These are phyloP conservation scores for Chloroclysta siterata DNA, from an alignment of 2,888 invertebrate genomes.

Conservation along the genomic window DNA sequence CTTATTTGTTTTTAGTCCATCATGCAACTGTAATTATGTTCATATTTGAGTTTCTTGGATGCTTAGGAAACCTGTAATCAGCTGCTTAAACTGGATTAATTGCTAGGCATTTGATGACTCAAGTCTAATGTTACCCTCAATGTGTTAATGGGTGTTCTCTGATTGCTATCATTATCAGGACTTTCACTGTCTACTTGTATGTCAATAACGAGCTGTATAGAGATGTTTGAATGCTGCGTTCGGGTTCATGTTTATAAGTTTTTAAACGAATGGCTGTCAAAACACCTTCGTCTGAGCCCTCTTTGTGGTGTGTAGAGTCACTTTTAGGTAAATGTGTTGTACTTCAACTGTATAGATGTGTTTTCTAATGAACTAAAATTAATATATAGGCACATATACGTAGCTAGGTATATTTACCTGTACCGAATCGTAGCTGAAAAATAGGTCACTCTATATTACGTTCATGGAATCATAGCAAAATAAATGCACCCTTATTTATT, in stretches of 20 bases:
- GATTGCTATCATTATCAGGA: conserved; percentile 53
- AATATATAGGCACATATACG: too few relatives aligned
- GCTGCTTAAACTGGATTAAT: conserved; percentile 57
- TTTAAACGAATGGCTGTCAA: not conserved
- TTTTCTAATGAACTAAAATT: too few relatives aligned
- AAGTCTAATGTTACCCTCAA: conserved; percentile 54
- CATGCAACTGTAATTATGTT: conserved; percentile 51
- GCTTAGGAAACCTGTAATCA: conserved; percentile 49
- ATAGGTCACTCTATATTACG: too few relatives aligned
- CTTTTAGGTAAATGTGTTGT: too few relatives aligned
- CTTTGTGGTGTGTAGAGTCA: too few relatives aligned
- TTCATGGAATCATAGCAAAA: too few relatives aligned
- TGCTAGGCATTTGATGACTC: conserved; percentile 49
- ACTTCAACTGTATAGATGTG: too few relatives aligned
- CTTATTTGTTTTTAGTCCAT: conserved; percentile 59
- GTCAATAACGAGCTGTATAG: conserved; percentile 48
- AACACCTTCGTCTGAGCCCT: not conserved
- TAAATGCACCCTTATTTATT: too few relatives aligned
- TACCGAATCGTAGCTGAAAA: too few relatives aligned
- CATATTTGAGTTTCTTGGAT: conserved; percentile 45
- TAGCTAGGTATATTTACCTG: too few relatives aligned
- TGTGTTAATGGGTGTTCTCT: conserved; percentile 57
- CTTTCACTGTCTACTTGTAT: conserved; percentile 58
- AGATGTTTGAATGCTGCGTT: conserved; percentile 7
- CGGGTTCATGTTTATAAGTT: not conserved